Evolutionary conservation across 2,113 vertebrate genomes (phyloP).

Genomic region (Ctenodactylus gundi): DNA sequence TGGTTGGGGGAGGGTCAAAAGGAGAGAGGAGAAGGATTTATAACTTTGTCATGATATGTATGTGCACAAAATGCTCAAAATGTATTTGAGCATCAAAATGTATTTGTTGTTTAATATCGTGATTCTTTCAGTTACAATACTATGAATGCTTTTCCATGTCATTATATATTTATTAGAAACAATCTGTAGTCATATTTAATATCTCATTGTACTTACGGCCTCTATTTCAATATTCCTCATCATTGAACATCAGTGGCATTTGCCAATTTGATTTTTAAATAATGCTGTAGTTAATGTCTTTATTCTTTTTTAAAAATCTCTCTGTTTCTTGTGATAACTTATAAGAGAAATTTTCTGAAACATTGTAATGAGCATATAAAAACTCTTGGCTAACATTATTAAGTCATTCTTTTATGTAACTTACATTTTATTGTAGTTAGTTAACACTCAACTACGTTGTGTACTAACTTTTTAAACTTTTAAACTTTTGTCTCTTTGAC

Average conservation of each 20-base stretch:
- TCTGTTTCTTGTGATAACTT: slow-evolving; percentile 34
- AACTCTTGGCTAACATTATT: background rate
- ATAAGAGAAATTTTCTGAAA: slow-evolving; percentile 27
- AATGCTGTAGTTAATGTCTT: slow-evolving; percentile 7
- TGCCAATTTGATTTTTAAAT: slow-evolving; percentile 38
- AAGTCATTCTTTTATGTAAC: slow-evolving; percentile 14
- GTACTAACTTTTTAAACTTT: slow-evolving; percentile 18
- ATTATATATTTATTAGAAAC: slow-evolving; percentile 42
- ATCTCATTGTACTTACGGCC: slow-evolving; percentile 8
- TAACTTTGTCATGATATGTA: too few relatives aligned
- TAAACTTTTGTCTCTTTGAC: background rate
- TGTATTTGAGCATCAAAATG: too few relatives aligned
- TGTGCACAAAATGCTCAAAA: too few relatives aligned
- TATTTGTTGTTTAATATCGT: too few relatives aligned
- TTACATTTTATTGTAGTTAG: background rate
- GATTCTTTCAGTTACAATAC: background rate
- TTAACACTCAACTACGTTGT: slow-evolving; percentile 3
- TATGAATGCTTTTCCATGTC: background rate
- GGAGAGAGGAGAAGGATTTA: too few relatives aligned
- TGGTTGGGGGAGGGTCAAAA: too few relatives aligned
- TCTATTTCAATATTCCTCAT: background rate
- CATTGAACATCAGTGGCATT: background rate
- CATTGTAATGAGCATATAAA: background rate
- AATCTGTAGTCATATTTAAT: background rate
- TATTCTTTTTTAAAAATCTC: background rate